Evolutionary conservation across 2,113 vertebrate genomes (phyloP), one percentile per base, ranked within the genome.

Genomic region (Nyctereutes procyonoides): DNA sequence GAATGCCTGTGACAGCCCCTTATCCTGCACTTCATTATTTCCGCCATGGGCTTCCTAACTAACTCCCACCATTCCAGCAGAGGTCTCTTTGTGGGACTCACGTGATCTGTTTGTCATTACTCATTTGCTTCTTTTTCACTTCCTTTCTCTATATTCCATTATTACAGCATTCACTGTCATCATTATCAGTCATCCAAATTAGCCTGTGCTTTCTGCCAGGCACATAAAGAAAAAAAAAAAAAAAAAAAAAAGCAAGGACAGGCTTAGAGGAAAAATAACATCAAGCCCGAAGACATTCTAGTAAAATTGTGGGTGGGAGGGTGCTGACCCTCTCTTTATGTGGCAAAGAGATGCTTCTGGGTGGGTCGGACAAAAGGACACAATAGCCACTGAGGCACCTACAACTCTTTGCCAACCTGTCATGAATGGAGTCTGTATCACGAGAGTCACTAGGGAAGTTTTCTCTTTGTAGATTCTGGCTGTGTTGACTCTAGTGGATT

Each of bases 21-120:
- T 85, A 71, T 76, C 60, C 96, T 74, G 90, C 82, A 97, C 91
- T 96, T 95, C 79, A 81, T 91, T 92, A 86, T 87, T 94, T 91
- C 58, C 14, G 2, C 94, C 89, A 67, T 32, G 30, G 14, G 55
- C 62, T 90, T 90, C 77, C 76, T 92, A 60, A 51, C 35, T 67
- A 19, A 73, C 11, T n/a, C 63, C 82, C 51, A 55, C 51, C 69
- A 6, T 67, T 82, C 65, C 19, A 53, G 71, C 3, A 20, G 63
- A 38, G 13, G 32, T 77, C 67, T 95, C 56, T 20, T 67, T 35
- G 89, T 16, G 43, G 74, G 87, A 53, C 62, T 28, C 12, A 8
- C 9, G 19, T 0, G 32, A 26, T 92, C 82, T 95, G 93, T 8
- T 97, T 85, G 56, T 88, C 96, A 96, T 96, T 96, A 96, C 65